Evolutionary conservation across 2,888 invertebrate genomes (phyloP), one percentile per base, ranked within the genome.

Genomic region (Dermolepida albohirtum): DNA sequence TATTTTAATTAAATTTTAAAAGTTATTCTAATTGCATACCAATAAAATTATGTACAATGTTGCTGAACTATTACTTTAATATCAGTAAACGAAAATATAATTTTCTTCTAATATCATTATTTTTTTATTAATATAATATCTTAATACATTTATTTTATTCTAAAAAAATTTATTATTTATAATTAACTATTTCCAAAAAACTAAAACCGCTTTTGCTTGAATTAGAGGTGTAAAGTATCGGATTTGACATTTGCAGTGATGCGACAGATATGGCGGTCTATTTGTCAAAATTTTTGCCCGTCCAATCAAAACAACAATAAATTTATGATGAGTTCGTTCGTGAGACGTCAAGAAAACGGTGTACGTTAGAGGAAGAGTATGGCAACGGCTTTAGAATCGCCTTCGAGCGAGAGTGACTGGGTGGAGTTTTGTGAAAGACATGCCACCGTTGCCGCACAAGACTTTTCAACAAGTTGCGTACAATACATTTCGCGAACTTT

Each of bases 361-460:
- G 52, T 43, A n/a, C 40, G 39, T 59, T 64, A 59, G 22, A 40
- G 14, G 49, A 57, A 63, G 16, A 50, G 63, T 64, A 80, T 80
- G 80, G 79, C 80, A 71, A 69, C 78, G 40, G 79, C 80, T 29
- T 67, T 75, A 43, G 80, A 80, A 66, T 70, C 77, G 51, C 74
- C 75, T 11, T 74, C 70, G 34, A 87, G 86, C 83, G 88, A 88
- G 80, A 87, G 87, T 78, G 89, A 88, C 74, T 94, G 94, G 94
- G 87, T 89, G 79, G 93, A 94, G 82, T 92, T 94, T 83, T 94
- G 94, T 85, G 93, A 94, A 83, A 90, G 94, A 81, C 95, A 95
- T 85, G 94, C 94, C 69, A 89, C 90, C 78, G 88, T 90, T 70
- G 92, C 95, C 67, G 94, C 94, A 70, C 91, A 92, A 78, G 94